Conservation (phyloP, 2,888 invertebrate species). For the Cerceris ruficornis region DNA sequence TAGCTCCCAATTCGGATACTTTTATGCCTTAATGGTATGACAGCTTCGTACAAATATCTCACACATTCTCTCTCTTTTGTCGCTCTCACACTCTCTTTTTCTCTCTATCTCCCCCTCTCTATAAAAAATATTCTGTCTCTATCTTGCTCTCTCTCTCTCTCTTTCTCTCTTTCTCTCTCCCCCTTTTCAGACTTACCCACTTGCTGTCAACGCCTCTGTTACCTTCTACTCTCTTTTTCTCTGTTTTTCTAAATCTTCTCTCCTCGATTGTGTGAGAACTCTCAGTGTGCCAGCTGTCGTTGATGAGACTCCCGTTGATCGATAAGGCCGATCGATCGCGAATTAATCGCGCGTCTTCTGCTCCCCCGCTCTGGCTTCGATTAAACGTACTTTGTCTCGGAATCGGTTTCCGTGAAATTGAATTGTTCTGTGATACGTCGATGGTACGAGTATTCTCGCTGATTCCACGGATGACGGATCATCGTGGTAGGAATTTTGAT, state of each 20-base stretch:
- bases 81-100: conserved; percentile 5
- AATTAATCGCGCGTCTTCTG: conserved; percentile 44
- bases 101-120: conserved; percentile 22
- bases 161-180: conserved; percentile 18
- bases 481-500: conserved; percentile 3
- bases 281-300: conserved; percentile 56
- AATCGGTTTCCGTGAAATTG: conserved; percentile 20
- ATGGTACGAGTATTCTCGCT: conserved; percentile 22
- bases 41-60: conserved; percentile 58
- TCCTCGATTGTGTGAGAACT: conserved; percentile 52
- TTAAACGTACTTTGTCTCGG: conserved; percentile 23
- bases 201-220: conserved; percentile 9
- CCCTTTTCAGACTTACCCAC: conserved; percentile 25
- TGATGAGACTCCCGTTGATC: conserved; percentile 49
- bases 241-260: conserved; percentile 29
- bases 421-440: conserved; percentile 16
- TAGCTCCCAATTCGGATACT: conserved; percentile 66
- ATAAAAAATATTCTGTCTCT: conserved; percentile 5
- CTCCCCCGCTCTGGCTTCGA: conserved; percentile 15
- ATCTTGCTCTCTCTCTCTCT: conserved; percentile 31
- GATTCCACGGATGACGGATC: background rate
- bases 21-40: conserved; percentile 62
- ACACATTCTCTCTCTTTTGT: conserved; percentile 26
- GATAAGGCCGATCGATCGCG: conserved; percentile 34
- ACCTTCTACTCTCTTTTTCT: conserved; percentile 6